A percentile compares a stretch with the other conserved stretches of the same genome.
These are phyloP conservation scores for Scaptomyza flava DNA, from an alignment of 2,888 invertebrate genomes.

Conservation along the genomic window DNA sequence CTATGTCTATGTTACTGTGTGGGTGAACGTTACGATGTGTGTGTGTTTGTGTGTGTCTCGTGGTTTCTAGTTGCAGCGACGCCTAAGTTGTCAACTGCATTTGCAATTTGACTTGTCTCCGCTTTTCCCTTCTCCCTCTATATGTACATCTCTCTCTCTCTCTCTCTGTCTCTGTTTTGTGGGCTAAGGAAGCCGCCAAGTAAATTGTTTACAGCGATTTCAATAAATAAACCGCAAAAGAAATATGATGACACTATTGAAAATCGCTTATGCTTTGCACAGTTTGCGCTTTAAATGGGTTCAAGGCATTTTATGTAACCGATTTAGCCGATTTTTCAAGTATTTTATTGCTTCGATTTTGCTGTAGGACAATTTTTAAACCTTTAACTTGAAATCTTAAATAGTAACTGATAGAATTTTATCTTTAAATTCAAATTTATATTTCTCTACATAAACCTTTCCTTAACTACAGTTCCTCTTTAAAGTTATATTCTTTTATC, in stretches of 20 bases:
- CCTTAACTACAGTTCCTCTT: too few relatives aligned
- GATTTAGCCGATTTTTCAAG: not conserved
- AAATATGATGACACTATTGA: slow-evolving; percentile 9
- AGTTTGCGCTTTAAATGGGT: not conserved
- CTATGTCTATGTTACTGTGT: slow-evolving; percentile 27
- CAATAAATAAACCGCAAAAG: slow-evolving; percentile 20
- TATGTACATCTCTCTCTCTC: not conserved
- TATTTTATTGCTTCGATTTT: too few relatives aligned
- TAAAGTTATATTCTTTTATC: too few relatives aligned
- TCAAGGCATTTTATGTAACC: not conserved
- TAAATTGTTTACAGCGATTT: slow-evolving; percentile 45
- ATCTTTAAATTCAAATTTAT: too few relatives aligned
- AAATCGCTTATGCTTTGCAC: not conserved
- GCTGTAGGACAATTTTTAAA: too few relatives aligned
- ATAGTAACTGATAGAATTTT: too few relatives aligned
- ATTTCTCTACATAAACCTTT: too few relatives aligned
- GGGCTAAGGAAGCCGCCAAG: slow-evolving; percentile 6
- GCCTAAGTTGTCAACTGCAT: slow-evolving; percentile 61
- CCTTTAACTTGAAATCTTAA: too few relatives aligned
- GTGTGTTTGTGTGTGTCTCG: slow-evolving; percentile 22
- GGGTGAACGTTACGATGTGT: slow-evolving; percentile 6
- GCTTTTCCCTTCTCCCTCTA: not conserved
- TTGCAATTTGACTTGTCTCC: slow-evolving; percentile 43
- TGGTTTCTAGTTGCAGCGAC: slow-evolving; percentile 45
- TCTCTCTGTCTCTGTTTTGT: slow-evolving; percentile 5